These are phyloP conservation scores for Apocrypta bakeri DNA, from an alignment of 1,140 invertebrate genomes.

Conservation along the genomic window DNA sequence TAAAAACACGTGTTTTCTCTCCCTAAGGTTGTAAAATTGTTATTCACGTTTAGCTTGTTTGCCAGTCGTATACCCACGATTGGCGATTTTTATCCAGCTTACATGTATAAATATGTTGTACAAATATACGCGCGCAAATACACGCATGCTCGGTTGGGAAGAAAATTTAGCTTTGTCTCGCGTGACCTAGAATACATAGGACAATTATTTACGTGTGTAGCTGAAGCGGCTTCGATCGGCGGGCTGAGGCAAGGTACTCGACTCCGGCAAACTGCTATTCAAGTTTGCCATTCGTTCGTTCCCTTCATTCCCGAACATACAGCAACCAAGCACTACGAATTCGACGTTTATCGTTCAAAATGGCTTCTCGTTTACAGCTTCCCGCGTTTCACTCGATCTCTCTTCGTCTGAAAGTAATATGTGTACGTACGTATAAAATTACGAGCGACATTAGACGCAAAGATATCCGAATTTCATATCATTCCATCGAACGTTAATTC, in stretches of 20 bases:
- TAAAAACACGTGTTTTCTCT: not conserved
- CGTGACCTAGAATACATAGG: not conserved
- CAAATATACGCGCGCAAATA: not conserved
- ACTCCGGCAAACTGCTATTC: conserved; percentile 22
- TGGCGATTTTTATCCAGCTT: not conserved
- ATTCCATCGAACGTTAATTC: not conserved
- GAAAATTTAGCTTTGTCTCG: not conserved
- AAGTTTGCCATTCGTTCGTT: not conserved
- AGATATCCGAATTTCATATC: not conserved
- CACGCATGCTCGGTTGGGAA: not conserved
- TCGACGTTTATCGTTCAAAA: conserved; percentile 2
- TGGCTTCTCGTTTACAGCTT: conserved; percentile 7
- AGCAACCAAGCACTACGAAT: not conserved
- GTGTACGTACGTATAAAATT: not conserved
- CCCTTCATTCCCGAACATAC: not conserved
- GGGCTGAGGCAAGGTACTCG: not conserved
- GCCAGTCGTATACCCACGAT: not conserved
- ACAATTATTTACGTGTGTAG: not conserved
- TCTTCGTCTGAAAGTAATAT: too few species aligned
- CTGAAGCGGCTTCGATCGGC: not conserved
- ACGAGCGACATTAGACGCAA: not conserved
- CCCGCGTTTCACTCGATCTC: too few species aligned
- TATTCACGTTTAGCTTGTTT: not conserved
- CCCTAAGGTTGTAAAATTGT: not conserved
- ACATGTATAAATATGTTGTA: not conserved